Percentiles rank a stretch among this genome's conserved stretches.
phyloP scores from a whole-genome alignment of 64 coral and sea anemone species.

The Pachyseris speciosa region DNA sequence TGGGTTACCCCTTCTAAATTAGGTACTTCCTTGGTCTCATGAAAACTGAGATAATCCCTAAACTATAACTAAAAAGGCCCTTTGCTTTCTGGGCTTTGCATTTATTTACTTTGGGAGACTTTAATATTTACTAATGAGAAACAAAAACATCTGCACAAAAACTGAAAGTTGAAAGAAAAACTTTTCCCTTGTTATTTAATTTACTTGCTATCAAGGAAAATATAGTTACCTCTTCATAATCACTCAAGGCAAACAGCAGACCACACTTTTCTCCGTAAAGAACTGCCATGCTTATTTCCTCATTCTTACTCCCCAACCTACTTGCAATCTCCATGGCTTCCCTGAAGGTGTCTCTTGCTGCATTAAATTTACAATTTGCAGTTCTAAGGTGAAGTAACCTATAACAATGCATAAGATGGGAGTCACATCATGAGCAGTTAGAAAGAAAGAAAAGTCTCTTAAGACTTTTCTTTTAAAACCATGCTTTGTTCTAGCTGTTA shows the following conservation, averaged over 20 bases:
- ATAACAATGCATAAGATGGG: neutral
- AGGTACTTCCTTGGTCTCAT: too few relatives aligned
- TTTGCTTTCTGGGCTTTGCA: too few relatives aligned
- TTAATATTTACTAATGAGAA: too few relatives aligned
- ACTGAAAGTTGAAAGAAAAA: too few relatives aligned
- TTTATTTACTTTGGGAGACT: too few relatives aligned
- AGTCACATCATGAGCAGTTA: neutral
- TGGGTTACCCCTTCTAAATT: too few relatives aligned
- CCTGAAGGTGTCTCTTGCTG: conserved; percentile 89
- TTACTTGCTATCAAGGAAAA: neutral
- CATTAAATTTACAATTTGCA: conserved; percentile 90
- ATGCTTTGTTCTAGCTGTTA: too few relatives aligned
- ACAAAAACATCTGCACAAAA: too few relatives aligned
- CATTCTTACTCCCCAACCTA: conserved; percentile 69
- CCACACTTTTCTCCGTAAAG: conserved; percentile 89
- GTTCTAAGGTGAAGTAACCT: conserved; percentile 89
- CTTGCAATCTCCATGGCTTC: conserved; percentile 79
- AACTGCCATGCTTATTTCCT: conserved; percentile 52
- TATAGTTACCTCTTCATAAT: conserved; percentile 78
- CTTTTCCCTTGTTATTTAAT: too few relatives aligned
- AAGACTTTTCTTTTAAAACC: too few relatives aligned
- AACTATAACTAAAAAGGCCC: too few relatives aligned
- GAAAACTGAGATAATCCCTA: too few relatives aligned
- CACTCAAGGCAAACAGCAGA: conserved; percentile 92
- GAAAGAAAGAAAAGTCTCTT: neutral